Percentiles rank a stretch among this genome's conserved stretches.
Evolutionary conservation across 35 echinoderm and acorn worm genomes (phyloP).

Genomic region (Holothuria glaberrima): DNA sequence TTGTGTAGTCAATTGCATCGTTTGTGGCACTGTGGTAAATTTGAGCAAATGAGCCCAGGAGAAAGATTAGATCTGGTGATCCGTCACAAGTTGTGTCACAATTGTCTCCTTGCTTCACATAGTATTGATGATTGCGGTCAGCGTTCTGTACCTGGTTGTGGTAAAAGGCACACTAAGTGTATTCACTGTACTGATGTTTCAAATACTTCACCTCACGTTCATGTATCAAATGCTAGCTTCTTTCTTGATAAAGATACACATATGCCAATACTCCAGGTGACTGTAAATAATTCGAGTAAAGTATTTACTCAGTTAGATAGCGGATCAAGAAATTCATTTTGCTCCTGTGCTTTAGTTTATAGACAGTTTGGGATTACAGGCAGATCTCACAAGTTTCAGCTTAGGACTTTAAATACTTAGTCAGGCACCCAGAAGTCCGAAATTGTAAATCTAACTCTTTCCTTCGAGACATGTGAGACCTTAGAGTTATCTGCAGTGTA

Average conservation of each 20-base stretch:
- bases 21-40: conserved; percentile 56
- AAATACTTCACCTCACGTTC: background rate
- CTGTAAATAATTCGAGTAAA: conserved; percentile 12
- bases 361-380: conserved; percentile 44
- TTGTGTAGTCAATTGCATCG: conserved; percentile 59
- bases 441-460: conserved; percentile 9
- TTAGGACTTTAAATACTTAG: conserved; percentile 37
- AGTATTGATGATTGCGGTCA: conserved; percentile 32
- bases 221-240: conserved; percentile 21
- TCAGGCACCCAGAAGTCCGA: conserved; percentile 10
- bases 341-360: conserved; percentile 29
- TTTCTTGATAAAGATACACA: conserved; percentile 3
- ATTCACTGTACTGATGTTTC: conserved; percentile 39
- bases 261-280: conserved; percentile 49
- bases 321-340: conserved; percentile 59
- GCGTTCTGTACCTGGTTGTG: conserved; percentile 50
- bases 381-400: background rate
- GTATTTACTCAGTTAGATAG: conserved; percentile 40
- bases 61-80: conserved; percentile 44
- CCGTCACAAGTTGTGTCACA: conserved; percentile 49
- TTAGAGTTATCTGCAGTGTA: conserved; percentile 48
- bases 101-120: conserved; percentile 53
- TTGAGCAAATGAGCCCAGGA: conserved; percentile 37
- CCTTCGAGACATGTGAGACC: conserved; percentile 15
- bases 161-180: conserved; percentile 39